Conservation (phyloP, 2,888 invertebrate genomes). For the Torymus auratus region DNA sequence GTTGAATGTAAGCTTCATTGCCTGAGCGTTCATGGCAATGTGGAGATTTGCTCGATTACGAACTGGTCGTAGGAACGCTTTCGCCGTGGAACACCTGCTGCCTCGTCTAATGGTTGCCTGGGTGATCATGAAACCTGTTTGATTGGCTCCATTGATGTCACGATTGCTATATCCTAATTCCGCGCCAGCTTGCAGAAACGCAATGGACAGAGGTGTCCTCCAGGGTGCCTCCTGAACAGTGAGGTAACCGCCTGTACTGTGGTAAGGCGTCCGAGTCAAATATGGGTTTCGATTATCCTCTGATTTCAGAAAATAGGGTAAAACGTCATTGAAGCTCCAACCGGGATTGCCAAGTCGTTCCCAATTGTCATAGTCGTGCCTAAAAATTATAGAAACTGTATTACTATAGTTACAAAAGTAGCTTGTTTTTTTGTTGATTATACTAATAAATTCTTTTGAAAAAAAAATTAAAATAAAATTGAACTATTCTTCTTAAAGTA, state of each 20-base stretch:
- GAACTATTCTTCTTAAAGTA: no score
- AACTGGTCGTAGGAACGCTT: slow-evolving; percentile 89
- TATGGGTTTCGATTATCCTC: slow-evolving; percentile 93
- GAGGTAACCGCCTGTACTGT: slow-evolving; percentile 87
- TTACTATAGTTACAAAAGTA: no score
- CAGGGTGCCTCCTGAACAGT: slow-evolving; percentile 92
- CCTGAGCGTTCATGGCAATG: slow-evolving; percentile 87
- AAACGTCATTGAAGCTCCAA: slow-evolving; percentile 89
- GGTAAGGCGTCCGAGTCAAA: slow-evolving; percentile 85
- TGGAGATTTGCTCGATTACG: slow-evolving; percentile 87
- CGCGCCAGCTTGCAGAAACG: slow-evolving; percentile 88
- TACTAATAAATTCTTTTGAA: no score
- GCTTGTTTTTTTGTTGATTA: no score
- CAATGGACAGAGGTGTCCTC: slow-evolving; percentile 88
- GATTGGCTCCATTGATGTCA: slow-evolving; percentile 89
- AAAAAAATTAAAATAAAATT: no score
- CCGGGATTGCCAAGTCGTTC: slow-evolving; percentile 88
- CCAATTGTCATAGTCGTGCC: slow-evolving; percentile 90
- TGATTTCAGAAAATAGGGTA: slow-evolving; percentile 91
- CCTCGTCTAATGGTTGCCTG: slow-evolving; percentile 91
- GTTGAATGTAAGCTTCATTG: slow-evolving; percentile 84
- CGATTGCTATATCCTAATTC: slow-evolving; percentile 89
- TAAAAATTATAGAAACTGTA: slow-evolving; percentile 51
- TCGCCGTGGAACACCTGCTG: slow-evolving; percentile 91
- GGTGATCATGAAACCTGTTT: slow-evolving; percentile 91